These are phyloP conservation scores for Orussus abietinus DNA, from an alignment of 1,140 invertebrate species.

Conservation along the genomic window DNA sequence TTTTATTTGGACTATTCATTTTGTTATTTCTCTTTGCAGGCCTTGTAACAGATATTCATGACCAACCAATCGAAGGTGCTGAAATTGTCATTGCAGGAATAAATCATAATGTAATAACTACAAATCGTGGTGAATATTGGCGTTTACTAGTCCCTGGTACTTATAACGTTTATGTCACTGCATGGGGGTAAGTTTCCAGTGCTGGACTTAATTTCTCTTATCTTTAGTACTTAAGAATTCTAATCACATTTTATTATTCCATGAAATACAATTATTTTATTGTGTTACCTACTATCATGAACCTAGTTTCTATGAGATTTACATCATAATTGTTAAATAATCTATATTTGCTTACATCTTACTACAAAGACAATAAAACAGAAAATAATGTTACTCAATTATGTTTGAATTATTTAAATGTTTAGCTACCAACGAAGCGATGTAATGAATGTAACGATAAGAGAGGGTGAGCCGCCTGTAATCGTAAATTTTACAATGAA, in stretches of 20 bases:
- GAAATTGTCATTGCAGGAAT: constrained; percentile 67
- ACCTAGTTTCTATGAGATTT: no score
- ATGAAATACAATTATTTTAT: no score
- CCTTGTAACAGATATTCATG: constrained; percentile 55
- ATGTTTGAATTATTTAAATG: constrained; percentile 12
- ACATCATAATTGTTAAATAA: constrained; percentile 7
- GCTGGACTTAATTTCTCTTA: constrained; percentile 3
- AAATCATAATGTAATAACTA: constrained; percentile 70
- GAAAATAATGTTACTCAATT: background rate
- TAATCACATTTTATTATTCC: no score
- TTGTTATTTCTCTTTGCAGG: constrained; percentile 46
- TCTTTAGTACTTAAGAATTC: no score
- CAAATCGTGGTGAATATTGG: constrained; percentile 83
- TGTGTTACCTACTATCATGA: no score
- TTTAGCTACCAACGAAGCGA: constrained; percentile 50
- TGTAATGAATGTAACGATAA: constrained; percentile 41
- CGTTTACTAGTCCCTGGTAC: constrained; percentile 74
- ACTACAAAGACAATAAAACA: background rate
- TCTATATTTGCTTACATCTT: constrained; percentile 1
- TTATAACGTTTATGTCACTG: constrained; percentile 69
- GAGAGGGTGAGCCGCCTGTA: constrained; percentile 33
- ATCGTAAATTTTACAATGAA: constrained; percentile 54
- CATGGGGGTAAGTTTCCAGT: constrained; percentile 65
- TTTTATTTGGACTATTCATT: constrained; percentile 1
- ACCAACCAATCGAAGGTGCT: constrained; percentile 63